Conservation (phyloP, 2,888 invertebrate species). For the Eristalis tenax region DNA sequence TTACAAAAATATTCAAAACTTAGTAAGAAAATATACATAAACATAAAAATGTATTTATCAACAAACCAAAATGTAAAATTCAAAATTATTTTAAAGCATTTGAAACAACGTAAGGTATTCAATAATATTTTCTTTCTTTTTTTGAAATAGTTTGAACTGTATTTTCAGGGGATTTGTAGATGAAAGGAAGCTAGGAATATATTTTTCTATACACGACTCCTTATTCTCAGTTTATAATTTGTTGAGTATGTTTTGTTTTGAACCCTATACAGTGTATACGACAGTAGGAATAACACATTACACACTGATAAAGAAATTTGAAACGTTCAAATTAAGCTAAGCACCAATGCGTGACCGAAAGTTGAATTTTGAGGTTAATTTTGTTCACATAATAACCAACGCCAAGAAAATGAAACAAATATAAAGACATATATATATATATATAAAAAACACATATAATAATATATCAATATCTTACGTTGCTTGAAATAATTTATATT, state of each 20-base stretch:
- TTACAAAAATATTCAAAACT: slow-evolving; percentile 12
- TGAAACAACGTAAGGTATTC: slow-evolving; percentile 71
- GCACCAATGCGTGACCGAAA: slow-evolving; percentile 71
- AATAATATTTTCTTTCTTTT: slow-evolving; percentile 49
- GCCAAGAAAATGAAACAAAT: slow-evolving; percentile 45
- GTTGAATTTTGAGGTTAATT: slow-evolving; percentile 50
- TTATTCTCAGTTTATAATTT: slow-evolving; percentile 26
- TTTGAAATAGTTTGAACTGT: slow-evolving; percentile 23
- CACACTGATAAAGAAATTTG: slow-evolving; percentile 32
- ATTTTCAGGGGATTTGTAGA: slow-evolving; percentile 33
- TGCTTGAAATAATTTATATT: slow-evolving; percentile 66
- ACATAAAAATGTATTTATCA: slow-evolving; percentile 5
- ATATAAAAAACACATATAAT: slow-evolving; percentile 52
- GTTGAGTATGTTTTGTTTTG: slow-evolving; percentile 29
- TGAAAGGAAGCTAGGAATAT: slow-evolving; percentile 45
- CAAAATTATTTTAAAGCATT: slow-evolving; percentile 59
- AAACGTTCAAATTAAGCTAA: slow-evolving; percentile 31
- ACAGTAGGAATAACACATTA: slow-evolving; percentile 40
- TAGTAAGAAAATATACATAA: slow-evolving; percentile 9
- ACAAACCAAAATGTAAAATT: slow-evolving; percentile 26
- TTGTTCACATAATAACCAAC: slow-evolving; percentile 56
- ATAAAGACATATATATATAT: slow-evolving; percentile 60
- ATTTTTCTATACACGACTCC: slow-evolving; percentile 9
- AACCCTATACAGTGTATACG: slow-evolving; percentile 28
- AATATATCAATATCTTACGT: slow-evolving; percentile 72